Evolutionary conservation across 2,113 vertebrate genomes (phyloP), one percentile per base, ranked within the genome.

Genomic region (Calypte anna): DNA sequence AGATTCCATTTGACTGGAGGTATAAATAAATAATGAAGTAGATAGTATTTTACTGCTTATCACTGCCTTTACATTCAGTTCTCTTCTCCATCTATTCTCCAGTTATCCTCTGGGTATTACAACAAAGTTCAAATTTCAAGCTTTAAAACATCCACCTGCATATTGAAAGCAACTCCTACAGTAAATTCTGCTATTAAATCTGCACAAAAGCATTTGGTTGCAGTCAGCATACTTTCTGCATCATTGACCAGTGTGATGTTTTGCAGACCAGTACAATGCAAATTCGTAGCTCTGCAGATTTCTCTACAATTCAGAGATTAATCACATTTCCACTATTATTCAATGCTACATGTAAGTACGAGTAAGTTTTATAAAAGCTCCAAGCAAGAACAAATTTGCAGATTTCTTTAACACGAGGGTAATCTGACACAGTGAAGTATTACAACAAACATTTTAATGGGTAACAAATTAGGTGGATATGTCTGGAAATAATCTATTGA

Each of bases 221-320:
- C 74, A 20, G 54, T 95, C 93, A 93, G 93, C 95, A 82, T 22
- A 87, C 78, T 82, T 96, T 96, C 85, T 85, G 82, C 93, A 91
- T 76, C 85, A 75, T 10, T 95, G 90, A 61, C 17, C 59, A 76
- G 8, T 7, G 19, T n/a, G 21, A 33, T n/a, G 66, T 76, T 93
- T 82, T 76, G 44, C 87, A 91, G 57, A 87, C 28, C 57, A 76
- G 33, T 20, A 69, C 40, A 93, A 87, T 48, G 74, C 50, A 87
- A 82, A 87, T 40, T 79, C 69, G 44, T 19, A 57, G 69, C 16
- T 91, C 86, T 25, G 68, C 8, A 48, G 25, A 63, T 84, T 91
- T 95, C 69, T 91, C 74, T 54, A 76, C 46, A 82, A 48, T 57
- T 82, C 53, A 63, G 27, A 68, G 12, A 6, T 33, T 72, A 92